Evolutionary conservation across 2,113 vertebrate genomes (phyloP), one percentile per base, ranked within the genome.

Genomic region (Ochotona curzoniae): DNA sequence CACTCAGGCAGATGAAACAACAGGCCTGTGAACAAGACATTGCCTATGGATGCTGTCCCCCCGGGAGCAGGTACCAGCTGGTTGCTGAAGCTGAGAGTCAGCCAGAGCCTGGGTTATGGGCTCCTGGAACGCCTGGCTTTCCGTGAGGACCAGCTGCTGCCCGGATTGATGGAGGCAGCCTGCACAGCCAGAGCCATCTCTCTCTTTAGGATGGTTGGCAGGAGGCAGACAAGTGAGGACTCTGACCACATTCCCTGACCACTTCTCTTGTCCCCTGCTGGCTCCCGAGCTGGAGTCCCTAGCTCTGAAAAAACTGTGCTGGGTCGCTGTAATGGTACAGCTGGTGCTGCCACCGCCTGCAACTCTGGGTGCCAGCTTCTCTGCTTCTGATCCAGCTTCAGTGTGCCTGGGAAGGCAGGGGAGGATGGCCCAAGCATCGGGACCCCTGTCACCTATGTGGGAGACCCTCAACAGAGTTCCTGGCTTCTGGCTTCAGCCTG

Each of bases 61-160:
- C 57, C 28, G 78, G 84, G 93, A 84, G 84, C 2, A 20, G 28
- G 69, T 30, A 32, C 93, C 94, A 95, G 96, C 94, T 96, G 96
- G 89, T 85, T 0, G 2, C 80, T 91, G 44, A 54, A 87, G 87
- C 93, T 81, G n/a, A 57, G 71, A 94, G 74, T 57, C 74, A 74
- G 85, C 30, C 9, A 0, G 87, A 83, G 83, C 75, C 91, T 82
- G 15, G 8, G 74, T 95, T 69, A 87, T 69, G 44, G 71, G 91
- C 70, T 91, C 89, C 84, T 44, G 76, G 82, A 91, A 91, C 5
- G 67, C 85, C 87, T 95, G 96, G 95, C 96, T 95, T 91, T 91
- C 90, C 67, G 32, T 8, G 1, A 93, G 94, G 93, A 89, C 87
- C 96, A 97, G 96, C 94, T 97, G 95, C 87, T 91, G 73, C 87